phyloP scores from a whole-genome alignment of 2,113 vertebrate genomes.

The Myocastor coypus region DNA sequence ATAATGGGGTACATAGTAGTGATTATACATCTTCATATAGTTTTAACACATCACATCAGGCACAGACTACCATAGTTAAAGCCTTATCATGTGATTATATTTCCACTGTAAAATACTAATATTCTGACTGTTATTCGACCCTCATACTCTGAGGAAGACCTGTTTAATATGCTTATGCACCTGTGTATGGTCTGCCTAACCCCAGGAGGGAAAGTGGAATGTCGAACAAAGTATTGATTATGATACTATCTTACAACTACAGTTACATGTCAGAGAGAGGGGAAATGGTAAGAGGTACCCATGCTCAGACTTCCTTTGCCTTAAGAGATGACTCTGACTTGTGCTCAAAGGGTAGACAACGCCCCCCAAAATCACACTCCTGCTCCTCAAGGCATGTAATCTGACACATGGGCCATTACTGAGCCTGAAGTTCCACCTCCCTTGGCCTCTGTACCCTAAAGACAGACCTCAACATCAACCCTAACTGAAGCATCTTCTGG shows the following conservation, averaged over 20 bases:
- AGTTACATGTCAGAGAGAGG: neutral
- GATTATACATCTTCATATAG: neutral
- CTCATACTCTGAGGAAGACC: neutral
- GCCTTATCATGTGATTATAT: neutral
- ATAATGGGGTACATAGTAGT: neutral
- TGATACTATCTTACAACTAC: neutral
- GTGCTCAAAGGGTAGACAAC: neutral
- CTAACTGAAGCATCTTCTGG: neutral
- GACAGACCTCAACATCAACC: neutral
- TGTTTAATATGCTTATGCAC: neutral
- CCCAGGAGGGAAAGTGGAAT: neutral
- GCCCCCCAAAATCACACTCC: neutral
- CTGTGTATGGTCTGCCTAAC: neutral
- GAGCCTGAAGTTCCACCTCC: neutral
- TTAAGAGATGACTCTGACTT: neutral
- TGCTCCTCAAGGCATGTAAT: neutral
- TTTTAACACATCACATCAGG: neutral
- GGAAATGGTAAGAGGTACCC: neutral
- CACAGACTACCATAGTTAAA: neutral
- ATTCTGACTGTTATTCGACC: neutral
- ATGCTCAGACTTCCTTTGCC: neutral
- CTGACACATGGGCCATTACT: neutral
- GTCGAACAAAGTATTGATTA: neutral
- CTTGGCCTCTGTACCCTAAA: neutral
- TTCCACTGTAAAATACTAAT: neutral